phyloP scores from a whole-genome alignment of 2,113 vertebrate species.

The Brachypodius melanocephalos region DNA sequence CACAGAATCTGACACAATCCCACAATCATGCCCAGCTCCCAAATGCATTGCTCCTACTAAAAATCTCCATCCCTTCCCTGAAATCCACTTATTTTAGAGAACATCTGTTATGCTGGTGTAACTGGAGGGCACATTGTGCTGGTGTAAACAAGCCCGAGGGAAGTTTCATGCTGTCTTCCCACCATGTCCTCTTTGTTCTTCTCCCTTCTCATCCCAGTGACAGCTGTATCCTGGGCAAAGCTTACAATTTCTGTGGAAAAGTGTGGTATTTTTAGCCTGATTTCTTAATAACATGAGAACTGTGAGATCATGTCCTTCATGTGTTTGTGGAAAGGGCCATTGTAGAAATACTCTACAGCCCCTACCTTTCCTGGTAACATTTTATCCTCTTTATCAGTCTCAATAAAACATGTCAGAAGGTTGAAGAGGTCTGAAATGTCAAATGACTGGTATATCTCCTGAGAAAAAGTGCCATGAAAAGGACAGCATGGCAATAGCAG shows the following conservation, averaged over 20 bases:
- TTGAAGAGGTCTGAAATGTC: background rate
- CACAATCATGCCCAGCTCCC: background rate
- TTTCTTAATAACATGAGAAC: constrained; percentile 8
- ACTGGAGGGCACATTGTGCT: background rate
- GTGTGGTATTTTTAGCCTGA: constrained; percentile 7
- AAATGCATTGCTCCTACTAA: background rate
- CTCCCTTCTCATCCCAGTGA: background rate
- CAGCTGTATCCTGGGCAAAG: constrained; percentile 8
- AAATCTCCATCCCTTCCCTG: background rate
- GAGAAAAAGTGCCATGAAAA: background rate
- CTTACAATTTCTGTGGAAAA: constrained; percentile 3
- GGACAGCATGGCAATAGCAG: background rate
- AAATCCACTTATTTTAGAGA: background rate
- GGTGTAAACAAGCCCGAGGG: background rate
- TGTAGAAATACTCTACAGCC: background rate
- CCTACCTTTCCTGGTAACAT: background rate
- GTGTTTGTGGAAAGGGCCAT: background rate
- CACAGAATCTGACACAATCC: background rate
- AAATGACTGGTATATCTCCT: background rate
- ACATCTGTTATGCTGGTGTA: background rate
- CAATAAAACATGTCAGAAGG: background rate
- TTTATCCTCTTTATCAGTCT: background rate
- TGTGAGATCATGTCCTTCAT: background rate
- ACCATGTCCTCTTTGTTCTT: background rate
- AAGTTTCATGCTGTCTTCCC: background rate